These are phyloP conservation scores for Amia ocellicauda DNA, from an alignment of 2,113 vertebrate genomes.

Conservation along the genomic window DNA sequence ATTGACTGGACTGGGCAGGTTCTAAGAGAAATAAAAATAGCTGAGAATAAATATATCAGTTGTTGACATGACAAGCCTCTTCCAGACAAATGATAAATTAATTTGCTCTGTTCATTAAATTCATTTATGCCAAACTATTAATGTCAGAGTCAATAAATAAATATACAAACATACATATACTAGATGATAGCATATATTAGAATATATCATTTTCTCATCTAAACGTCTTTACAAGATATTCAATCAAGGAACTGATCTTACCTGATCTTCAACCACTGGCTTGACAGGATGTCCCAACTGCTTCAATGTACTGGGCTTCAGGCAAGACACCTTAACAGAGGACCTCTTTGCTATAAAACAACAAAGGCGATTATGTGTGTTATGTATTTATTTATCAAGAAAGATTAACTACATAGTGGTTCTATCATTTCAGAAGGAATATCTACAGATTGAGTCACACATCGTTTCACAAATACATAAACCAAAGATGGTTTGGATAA, in stretches of 20 bases:
- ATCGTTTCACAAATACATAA: too few relatives aligned
- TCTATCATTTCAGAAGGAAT: too few relatives aligned
- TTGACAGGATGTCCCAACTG: constrained; percentile 73
- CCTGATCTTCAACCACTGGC: constrained; percentile 14
- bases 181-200: too few relatives aligned
- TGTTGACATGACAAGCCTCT: not conserved
- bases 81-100: too few relatives aligned
- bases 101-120: too few relatives aligned
- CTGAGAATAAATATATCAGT: not conserved
- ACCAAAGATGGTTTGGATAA: too few relatives aligned
- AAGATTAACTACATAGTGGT: too few relatives aligned
- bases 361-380: constrained; percentile 9
- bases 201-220: not conserved
- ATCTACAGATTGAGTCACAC: not conserved
- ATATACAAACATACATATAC: too few relatives aligned
- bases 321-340: constrained; percentile 67
- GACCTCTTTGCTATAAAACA: constrained; percentile 58
- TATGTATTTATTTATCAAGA: not conserved
- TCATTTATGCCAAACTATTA: too few relatives aligned
- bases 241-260: not conserved
- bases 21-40: constrained; percentile 29
- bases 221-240: too few relatives aligned
- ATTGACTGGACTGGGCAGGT: constrained; percentile 30
- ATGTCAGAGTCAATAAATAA: too few relatives aligned
- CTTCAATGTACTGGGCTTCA: constrained; percentile 84